Evolutionary conservation across 1,140 invertebrate genomes (phyloP), one percentile per base, ranked within the genome.

Genomic region (Aphelenchoides avenae): DNA sequence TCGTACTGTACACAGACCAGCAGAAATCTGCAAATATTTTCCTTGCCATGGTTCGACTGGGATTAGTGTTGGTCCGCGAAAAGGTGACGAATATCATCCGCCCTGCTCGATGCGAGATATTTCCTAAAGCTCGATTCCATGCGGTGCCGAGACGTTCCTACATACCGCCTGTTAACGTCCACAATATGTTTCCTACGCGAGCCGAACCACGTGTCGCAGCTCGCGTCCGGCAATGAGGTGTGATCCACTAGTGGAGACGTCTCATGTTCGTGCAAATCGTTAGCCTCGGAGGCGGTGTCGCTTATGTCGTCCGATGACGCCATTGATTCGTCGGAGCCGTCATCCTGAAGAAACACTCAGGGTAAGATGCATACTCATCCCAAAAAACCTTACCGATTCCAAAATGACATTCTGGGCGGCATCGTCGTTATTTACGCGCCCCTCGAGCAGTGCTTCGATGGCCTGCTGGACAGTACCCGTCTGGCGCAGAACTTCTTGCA

Each of bases 11-110:
- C n/a, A n/a, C n/a, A n/a, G n/a, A n/a, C n/a, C n/a, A n/a, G n/a
- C n/a, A n/a, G n/a, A n/a, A n/a, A n/a, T n/a, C n/a, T n/a, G n/a
- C n/a, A n/a, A n/a, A n/a, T n/a, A n/a, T n/a, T n/a, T n/a, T n/a
- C n/a, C n/a, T n/a, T n/a, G n/a, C n/a, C n/a, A n/a, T n/a, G n/a
- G n/a, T n/a, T n/a, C n/a, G n/a, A n/a, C n/a, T n/a, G n/a, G n/a
- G n/a, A n/a, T n/a, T n/a, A n/a, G n/a, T n/a, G n/a, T n/a, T n/a
- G n/a, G n/a, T n/a, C 47, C 20, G 13, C 1, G 26, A 50, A 61
- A 18, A 60, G 41, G 46, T 68, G 63, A 30, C 61, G 58, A 51
- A 70, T 33, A 41, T 66, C 61, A 22, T 60, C 18, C 13, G 52
- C 58, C 4, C 58, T 42, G 11, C 13, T 6, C 2, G 58, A 61